phyloP scores from a whole-genome alignment of 2,888 invertebrate species.

The Hymenopus coronatus region DNA sequence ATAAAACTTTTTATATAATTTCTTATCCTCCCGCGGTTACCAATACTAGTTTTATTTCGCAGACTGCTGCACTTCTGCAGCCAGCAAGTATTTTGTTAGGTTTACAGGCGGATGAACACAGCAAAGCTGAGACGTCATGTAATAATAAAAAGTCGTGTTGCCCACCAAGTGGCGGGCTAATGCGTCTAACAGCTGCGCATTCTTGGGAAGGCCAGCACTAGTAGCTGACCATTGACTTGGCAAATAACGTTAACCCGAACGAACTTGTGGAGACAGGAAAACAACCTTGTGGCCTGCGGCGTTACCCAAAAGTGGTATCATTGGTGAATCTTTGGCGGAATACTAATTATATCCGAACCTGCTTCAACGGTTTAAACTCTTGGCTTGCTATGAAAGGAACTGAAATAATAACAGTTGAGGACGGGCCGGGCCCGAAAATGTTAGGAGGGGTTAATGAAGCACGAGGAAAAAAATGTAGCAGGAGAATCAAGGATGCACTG shows the following conservation, averaged over 20 bases:
- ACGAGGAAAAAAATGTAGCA: not conserved
- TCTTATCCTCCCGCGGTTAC: no score
- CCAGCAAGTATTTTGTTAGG: no score
- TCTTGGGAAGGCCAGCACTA: not conserved
- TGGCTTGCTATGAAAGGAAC: not conserved
- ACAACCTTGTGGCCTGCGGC: not conserved
- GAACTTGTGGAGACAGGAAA: not conserved
- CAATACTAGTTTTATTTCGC: no score
- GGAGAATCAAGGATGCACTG: not conserved
- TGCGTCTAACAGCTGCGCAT: not conserved
- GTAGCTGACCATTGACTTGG: not conserved
- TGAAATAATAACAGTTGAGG: not conserved
- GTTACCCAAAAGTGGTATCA: not conserved
- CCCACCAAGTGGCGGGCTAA: not conserved
- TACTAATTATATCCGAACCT: not conserved
- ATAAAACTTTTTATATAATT: no score
- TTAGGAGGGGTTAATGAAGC: not conserved
- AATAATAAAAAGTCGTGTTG: not conserved
- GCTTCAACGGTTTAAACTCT: not conserved
- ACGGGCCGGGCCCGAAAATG: not conserved
- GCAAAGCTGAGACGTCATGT: no score
- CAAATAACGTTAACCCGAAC: not conserved
- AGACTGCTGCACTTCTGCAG: no score
- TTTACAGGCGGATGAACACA: no score
- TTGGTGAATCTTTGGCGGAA: not conserved